Base-by-base conservation (phyloP, 2,113 vertebrate genomes). In the Butorides virescens region DNA sequence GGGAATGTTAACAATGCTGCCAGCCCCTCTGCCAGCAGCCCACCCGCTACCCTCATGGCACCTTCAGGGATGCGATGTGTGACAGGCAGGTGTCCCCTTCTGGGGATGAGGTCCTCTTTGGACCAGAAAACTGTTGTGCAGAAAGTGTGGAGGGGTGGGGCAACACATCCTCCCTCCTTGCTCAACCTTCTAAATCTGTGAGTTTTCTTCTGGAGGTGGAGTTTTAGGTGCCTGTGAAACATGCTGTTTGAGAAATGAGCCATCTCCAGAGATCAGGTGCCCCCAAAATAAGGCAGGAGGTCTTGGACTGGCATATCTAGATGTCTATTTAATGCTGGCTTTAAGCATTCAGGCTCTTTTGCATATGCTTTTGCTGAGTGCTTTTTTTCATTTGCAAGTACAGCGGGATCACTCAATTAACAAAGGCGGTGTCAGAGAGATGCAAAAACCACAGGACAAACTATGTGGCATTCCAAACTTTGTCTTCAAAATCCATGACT, bases 181-280 rank as follows among this genome's bases (percentile, higher is more conserved):
- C 34, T 63, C 56, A 34, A 8, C 8, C 11, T 20, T 34, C 11
- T 73, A 13, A 30, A 30, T 4, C 27, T 0, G 0, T 2, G 17
- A 36, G 11, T 25, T 88, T 59, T 29, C n/a, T 75, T 75, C 47
- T 55, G n/a, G 36, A 78, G 13, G 19, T 34, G 22, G 52, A 81
- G 61, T 59, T 76, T 55, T 42, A 67, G 56, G 37, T 7, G 10
- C 3, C 11, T 50, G 46, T 62, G 61, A 27, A 29, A 46, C 8
- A 5, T 23, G 11, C 9, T 36, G 10, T 12, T 14, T 56, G 59
- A 70, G 26, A 65, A 73, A 61, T 7, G 23, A 71, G 25, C 34
- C 5, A 27, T 58, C 30, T 84, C 36, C 18, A n/a, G 27, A 44
- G 36, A 39, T 14, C 23, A 30, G 13, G 5, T 55, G 5, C 42